Evolutionary conservation across 2,888 invertebrate genomes (phyloP), one percentile per base, ranked within the genome.

Genomic region (Alloscopus bannaensis): DNA sequence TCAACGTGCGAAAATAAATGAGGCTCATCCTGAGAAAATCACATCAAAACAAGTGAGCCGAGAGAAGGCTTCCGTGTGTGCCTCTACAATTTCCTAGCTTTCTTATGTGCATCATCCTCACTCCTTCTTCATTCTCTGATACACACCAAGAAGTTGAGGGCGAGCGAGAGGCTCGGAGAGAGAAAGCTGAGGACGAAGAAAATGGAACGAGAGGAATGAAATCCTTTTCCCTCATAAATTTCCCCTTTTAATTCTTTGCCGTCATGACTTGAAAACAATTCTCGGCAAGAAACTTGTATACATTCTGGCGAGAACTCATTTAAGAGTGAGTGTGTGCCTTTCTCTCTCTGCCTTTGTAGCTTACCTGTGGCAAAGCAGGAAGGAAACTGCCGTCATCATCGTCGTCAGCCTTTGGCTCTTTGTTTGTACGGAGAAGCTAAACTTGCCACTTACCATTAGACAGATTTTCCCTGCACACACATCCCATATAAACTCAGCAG

Each of bases 181-280:
- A n/a, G n/a, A n/a, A n/a, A n/a, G n/a, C n/a, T n/a, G n/a, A n/a
- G n/a, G n/a, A n/a, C n/a, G 18, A 47, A n/a, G 11, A 45, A 42
- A 64, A 42, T 64, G 26, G 3, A 47, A 29, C 20, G 50, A 55
- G 45, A 45, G 29, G 72, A 55, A 57, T 55, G 45, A 55, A 18
- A 62, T 62, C 40, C 57, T 50, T 72, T 36, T 65, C 65, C 36
- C 79, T 60, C 68, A 73, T 73, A 69, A 73, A 73, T 80, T n/a
- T n/a, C 72, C 80, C 73, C 52, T 69, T 73, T 72, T 80, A 72
- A 73, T 73, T 80, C 80, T 73, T 66, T 65, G 64, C 57, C 26
- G 50, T 55, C 28, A n/a, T 55, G 47, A 47, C 11, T 47, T 47
- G 18, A 47, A 6, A 47, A n/a, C 47, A n/a, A 47, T 13, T 36